phyloP scores from a whole-genome alignment of 2,113 vertebrate genomes.

The Pogona vitticeps region DNA sequence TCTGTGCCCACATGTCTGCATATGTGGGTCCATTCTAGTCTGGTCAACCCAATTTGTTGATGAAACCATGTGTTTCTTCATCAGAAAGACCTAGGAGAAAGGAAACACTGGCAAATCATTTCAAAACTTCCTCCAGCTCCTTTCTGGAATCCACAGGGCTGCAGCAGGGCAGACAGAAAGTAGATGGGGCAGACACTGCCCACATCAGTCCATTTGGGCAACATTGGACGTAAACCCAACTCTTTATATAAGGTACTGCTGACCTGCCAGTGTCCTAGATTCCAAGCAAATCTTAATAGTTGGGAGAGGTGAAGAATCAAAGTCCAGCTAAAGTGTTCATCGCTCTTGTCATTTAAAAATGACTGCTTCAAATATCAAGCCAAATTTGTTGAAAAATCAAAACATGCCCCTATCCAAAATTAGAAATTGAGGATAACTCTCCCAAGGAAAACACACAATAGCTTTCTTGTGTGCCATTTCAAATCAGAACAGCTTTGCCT shows the following conservation, averaged over 20 bases:
- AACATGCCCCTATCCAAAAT: background rate
- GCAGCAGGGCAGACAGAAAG: no score
- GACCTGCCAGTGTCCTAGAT: background rate
- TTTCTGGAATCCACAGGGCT: background rate
- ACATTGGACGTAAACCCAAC: background rate
- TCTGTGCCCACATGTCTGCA: no score
- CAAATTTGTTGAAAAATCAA: background rate
- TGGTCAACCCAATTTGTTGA: background rate
- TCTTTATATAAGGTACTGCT: background rate
- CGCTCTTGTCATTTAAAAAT: background rate
- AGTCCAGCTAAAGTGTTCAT: background rate
- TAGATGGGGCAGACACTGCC: no score
- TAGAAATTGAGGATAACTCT: slow-evolving; percentile 2
- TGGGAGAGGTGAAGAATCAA: background rate
- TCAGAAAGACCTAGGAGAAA: background rate
- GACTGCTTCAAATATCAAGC: background rate
- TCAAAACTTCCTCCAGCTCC: background rate
- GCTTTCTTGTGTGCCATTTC: slow-evolving; percentile 31
- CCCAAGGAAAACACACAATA: slow-evolving; percentile 18
- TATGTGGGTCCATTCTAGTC: background rate
- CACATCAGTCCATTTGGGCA: no score
- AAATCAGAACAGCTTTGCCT: slow-evolving; percentile 41
- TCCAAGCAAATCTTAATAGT: background rate
- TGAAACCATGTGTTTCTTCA: background rate
- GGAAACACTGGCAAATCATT: background rate